A percentile compares a stretch with the other conserved stretches of the same genome.
Evolutionary conservation across 2,113 vertebrate species (phyloP).

Genomic region (Chiloscyllium plagiosum): DNA sequence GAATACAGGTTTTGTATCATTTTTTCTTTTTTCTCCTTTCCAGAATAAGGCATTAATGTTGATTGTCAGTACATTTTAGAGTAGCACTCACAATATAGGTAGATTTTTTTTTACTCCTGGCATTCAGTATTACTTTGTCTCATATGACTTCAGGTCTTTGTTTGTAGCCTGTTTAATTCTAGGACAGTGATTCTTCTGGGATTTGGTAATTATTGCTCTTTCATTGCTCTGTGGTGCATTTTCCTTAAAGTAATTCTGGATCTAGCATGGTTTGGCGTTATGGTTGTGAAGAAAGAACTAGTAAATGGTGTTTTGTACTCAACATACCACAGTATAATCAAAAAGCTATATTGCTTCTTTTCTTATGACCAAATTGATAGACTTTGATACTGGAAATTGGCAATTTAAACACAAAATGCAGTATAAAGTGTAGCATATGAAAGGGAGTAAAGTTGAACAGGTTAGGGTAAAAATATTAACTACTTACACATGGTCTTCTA

Average conservation of each 20-base stretch:
- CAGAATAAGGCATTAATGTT: background rate
- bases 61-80: background rate
- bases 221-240: background rate
- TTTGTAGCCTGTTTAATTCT: background rate
- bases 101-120: background rate
- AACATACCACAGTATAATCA: background rate
- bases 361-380: background rate
- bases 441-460: background rate
- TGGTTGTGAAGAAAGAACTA: background rate
- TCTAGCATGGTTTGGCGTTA: background rate
- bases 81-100: background rate
- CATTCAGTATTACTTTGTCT: background rate
- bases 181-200: background rate
- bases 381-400: background rate
- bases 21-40: background rate
- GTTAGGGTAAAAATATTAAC: background rate
- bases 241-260: background rate
- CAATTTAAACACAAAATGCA: background rate
- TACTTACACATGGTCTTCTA: background rate
- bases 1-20: background rate
- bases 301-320: background rate
- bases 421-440: background rate
- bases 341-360: background rate
- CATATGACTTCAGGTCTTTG: background rate
- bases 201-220: background rate